Evolutionary conservation across 2,797 vertebrate species (phyloP).

Genomic region (Rhinogobio ventralis): DNA sequence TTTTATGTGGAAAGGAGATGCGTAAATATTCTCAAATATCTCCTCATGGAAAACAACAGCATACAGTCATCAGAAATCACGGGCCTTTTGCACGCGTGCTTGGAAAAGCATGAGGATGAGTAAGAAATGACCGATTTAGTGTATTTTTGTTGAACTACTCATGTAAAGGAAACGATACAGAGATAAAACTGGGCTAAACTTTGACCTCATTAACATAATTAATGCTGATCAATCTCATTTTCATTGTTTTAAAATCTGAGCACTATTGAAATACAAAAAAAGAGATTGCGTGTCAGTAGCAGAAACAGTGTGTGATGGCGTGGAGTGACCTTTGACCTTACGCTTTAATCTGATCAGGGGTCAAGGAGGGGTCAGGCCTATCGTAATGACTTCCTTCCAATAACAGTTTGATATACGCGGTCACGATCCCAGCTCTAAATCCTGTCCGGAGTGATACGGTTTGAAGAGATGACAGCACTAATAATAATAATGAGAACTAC

Average conservation of each 20-base stretch:
- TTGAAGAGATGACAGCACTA: constrained; percentile 10
- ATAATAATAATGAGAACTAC: too few species aligned
- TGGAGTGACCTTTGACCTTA: constrained; percentile 68
- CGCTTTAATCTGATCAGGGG: constrained; percentile 75
- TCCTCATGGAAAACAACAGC: neutral
- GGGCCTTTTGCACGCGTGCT: neutral
- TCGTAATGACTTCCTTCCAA: constrained; percentile 83
- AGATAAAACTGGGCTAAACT: neutral
- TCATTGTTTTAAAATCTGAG: neutral
- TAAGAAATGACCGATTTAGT: too few species aligned
- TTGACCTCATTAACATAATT: neutral
- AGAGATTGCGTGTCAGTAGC: neutral
- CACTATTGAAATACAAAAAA: neutral
- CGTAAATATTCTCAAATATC: neutral
- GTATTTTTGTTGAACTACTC: neutral
- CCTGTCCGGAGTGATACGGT: constrained; percentile 27
- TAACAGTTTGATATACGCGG: constrained; percentile 80
- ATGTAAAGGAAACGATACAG: neutral
- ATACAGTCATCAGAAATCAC: neutral
- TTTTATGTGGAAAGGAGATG: neutral
- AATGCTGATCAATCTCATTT: neutral
- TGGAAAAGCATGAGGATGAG: neutral
- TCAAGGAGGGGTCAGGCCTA: constrained; percentile 79
- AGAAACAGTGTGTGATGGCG: constrained; percentile 56
- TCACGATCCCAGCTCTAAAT: constrained; percentile 62